These are phyloP conservation scores for Alloplasta piceator DNA, from an alignment of 2,888 invertebrate species.

Conservation along the genomic window DNA sequence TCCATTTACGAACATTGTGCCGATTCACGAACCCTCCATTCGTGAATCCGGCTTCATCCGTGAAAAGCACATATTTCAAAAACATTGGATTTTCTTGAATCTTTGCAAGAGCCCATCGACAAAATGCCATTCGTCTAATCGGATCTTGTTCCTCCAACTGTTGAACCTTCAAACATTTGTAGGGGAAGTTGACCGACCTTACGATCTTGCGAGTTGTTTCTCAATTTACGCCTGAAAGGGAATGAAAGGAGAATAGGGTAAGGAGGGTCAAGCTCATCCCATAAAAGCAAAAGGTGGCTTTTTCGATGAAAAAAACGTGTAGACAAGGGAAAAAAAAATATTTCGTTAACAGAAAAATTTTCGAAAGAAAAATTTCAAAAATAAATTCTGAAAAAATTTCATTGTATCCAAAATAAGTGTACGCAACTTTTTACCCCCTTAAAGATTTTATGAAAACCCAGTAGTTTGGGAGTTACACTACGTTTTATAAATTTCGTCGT, in stretches of 20 bases:
- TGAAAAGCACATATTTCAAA: not conserved
- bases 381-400: too few relatives aligned
- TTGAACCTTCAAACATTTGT: slow-evolving; percentile 4
- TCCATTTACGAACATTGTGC: slow-evolving; percentile 26
- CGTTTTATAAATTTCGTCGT: too few relatives aligned
- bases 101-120: slow-evolving; percentile 46
- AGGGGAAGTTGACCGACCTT: slow-evolving; percentile 17
- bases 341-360: too few relatives aligned
- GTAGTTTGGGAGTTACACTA: too few relatives aligned
- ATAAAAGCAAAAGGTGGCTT: too few relatives aligned
- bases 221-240: not conserved
- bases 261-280: too few relatives aligned
- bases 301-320: too few relatives aligned
- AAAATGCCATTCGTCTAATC: slow-evolving; percentile 31
- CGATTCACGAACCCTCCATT: slow-evolving; percentile 10
- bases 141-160: not conserved
- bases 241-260: not conserved
- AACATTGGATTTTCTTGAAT: slow-evolving; percentile 4
- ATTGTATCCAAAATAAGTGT: too few relatives aligned
- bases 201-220: slow-evolving; percentile 22
- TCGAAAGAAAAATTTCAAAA: too few relatives aligned
- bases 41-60: slow-evolving; percentile 23
- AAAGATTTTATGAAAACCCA: too few relatives aligned
- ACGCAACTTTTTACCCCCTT: too few relatives aligned
- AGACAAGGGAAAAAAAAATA: too few relatives aligned